These are phyloP conservation scores for Phanerotoma sp. DNA, from an alignment of 2,888 invertebrate species.

Conservation along the genomic window DNA sequence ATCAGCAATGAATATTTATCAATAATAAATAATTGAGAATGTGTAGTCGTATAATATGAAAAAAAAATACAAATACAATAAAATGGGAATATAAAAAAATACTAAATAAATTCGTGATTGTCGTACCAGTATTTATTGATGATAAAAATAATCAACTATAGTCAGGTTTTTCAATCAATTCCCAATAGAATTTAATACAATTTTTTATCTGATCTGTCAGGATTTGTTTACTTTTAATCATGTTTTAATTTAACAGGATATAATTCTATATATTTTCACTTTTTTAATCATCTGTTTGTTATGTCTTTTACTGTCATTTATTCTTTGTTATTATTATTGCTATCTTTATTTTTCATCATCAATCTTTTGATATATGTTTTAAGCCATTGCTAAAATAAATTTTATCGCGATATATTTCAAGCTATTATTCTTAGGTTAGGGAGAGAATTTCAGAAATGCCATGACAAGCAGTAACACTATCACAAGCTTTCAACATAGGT, in stretches of 20 bases:
- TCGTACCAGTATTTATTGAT: too few species aligned
- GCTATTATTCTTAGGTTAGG: neutral
- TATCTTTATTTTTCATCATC: neutral
- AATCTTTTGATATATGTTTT: neutral
- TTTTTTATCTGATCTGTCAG: neutral
- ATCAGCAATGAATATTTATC: too few species aligned
- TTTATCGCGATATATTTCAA: too few species aligned
- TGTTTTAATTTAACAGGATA: constrained; percentile 11
- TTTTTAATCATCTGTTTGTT: too few species aligned
- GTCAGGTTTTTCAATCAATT: constrained; percentile 2
- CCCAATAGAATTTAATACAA: neutral
- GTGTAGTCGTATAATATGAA: too few species aligned
- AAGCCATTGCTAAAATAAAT: neutral
- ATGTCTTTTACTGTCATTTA: too few species aligned
- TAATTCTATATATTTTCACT: constrained; percentile 13
- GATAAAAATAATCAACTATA: too few species aligned
- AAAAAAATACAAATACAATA: neutral
- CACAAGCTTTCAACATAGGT: constrained; percentile 15
- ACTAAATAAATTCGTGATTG: too few species aligned
- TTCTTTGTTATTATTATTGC: too few species aligned
- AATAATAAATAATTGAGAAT: too few species aligned
- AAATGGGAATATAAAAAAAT: too few species aligned
- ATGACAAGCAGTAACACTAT: constrained; percentile 20
- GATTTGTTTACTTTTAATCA: constrained; percentile 5
- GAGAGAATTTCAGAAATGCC: neutral